Conservation (phyloP, 2,888 invertebrate genomes). For the Eumerus sabulonum region DNA sequence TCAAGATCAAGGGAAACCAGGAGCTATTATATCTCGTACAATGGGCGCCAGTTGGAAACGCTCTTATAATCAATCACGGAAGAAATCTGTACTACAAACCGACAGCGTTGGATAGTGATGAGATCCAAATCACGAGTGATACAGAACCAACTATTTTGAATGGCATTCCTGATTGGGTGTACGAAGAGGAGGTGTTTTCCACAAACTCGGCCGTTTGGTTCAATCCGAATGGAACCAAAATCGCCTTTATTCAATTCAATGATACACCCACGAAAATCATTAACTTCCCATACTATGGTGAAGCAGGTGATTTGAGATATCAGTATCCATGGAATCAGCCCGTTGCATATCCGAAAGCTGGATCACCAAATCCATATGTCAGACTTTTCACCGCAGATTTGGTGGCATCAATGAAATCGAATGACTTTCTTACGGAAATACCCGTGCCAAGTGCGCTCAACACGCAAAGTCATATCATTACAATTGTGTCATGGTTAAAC, state of each 20-base stretch:
- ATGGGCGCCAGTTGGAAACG: slow-evolving; percentile 88
- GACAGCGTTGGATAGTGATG: slow-evolving; percentile 76
- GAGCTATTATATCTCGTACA: slow-evolving; percentile 83
- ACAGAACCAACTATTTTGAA: slow-evolving; percentile 86
- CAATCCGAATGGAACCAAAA: slow-evolving; percentile 86
- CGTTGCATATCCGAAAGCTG: slow-evolving; percentile 89
- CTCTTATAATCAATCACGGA: slow-evolving; percentile 85
- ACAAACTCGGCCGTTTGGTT: slow-evolving; percentile 94
- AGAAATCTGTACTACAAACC: slow-evolving; percentile 89
- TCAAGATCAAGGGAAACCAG: slow-evolving; percentile 75
- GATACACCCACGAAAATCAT: slow-evolving; percentile 87
- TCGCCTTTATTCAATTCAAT: slow-evolving; percentile 91
- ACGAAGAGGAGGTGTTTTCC: slow-evolving; percentile 95
- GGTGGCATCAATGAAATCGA: slow-evolving; percentile 74
- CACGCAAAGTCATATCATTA: slow-evolving; percentile 79
- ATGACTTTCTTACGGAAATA: slow-evolving; percentile 73
- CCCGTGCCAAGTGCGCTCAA: slow-evolving; percentile 75
- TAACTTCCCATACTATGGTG: slow-evolving; percentile 89
- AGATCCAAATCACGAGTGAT: slow-evolving; percentile 83
- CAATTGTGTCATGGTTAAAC: slow-evolving; percentile 88
- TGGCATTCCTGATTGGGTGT: slow-evolving; percentile 96
- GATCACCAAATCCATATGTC: slow-evolving; percentile 84
- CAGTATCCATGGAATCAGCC: slow-evolving; percentile 89
- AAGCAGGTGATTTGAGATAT: slow-evolving; percentile 85
- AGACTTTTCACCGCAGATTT: slow-evolving; percentile 82